Conservation (phyloP, 2,113 vertebrate genomes). For the Formicarius rufipectus region DNA sequence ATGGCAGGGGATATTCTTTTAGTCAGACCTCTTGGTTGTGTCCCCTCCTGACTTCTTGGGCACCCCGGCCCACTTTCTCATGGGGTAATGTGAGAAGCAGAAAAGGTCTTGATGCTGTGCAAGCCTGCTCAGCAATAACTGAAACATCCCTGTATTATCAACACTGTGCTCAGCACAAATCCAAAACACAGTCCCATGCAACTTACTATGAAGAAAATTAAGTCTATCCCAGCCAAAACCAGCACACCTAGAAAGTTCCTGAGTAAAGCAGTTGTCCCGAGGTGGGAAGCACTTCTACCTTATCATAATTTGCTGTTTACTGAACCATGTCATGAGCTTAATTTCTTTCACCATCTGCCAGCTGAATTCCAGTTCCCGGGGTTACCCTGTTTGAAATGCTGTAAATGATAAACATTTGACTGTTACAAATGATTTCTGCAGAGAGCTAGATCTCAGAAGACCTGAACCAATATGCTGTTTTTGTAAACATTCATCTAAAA, state of each 20-base stretch:
- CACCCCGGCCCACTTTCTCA: background rate
- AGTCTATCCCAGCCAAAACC: background rate
- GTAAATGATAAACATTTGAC: conserved; percentile 73
- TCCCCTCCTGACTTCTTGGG: background rate
- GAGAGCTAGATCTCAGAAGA: conserved; percentile 46
- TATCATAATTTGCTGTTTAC: conserved; percentile 17
- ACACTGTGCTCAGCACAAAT: background rate
- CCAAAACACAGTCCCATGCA: background rate
- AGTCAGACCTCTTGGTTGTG: background rate
- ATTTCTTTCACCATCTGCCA: conserved; percentile 73
- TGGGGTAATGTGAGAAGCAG: background rate
- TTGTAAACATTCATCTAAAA: conserved; percentile 52
- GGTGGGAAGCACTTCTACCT: conserved; percentile 15
- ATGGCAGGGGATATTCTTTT: background rate
- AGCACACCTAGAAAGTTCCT: background rate
- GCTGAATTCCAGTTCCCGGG: conserved; percentile 60
- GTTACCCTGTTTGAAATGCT: conserved; percentile 65
- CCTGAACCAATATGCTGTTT: conserved; percentile 52
- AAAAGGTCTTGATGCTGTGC: background rate
- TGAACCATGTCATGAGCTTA: conserved; percentile 69
- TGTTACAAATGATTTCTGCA: conserved; percentile 67
- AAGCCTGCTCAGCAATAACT: background rate
- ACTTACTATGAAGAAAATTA: background rate
- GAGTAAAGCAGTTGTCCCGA: background rate
- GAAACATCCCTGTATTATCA: background rate